Base-by-base conservation (phyloP, 2,797 vertebrate genomes). In the Helicolenus hilgendorfi region DNA sequence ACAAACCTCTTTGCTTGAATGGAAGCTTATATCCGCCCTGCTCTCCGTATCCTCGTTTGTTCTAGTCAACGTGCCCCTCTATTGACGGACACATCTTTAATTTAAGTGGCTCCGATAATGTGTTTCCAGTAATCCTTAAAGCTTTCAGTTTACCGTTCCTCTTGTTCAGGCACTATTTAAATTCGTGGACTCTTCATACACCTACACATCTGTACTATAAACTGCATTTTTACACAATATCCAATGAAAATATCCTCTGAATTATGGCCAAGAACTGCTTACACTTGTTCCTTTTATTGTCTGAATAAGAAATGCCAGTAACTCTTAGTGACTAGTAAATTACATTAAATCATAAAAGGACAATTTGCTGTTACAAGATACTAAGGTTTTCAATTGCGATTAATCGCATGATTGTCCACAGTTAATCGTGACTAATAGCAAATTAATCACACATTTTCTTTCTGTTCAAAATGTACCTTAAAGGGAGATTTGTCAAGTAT, bases 61-160 rank as follows among this genome's bases (percentile, higher is more conserved):
- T 73, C 8, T 14, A 60, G 22, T 35, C 72, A 56, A 7, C 5
- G 7, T 29, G 20, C 29, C 29, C 29, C 24, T 69, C 45, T 29
- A n/a, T 24, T 70, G 67, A 59, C 62, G 68, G 67, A 59, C 62
- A 72, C 29, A 31, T 72, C 58, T 81, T 63, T 77, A 20, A 70
- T 72, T 71, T 77, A 72, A 82, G 68, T 79, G 68, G 15, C 75
- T 45, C 9, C 49, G 56, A 72, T 78, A 33, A 75, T 60, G 64
- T 59, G 59, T 56, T 90, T 83, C 33, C n/a, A 29, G 49, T 77
- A 71, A 86, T 89, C 69, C 72, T 56, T 18, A 45, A 73, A 73
- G 80, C 83, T 79, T 68, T 69, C 29, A 84, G 27, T 41, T 9
- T 5, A 22, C 29, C 29, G 26, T 13, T 62, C 41, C 29, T 81